Conservation (phyloP, 2,113 vertebrate genomes). For the Muntiacus muntjak region DNA sequence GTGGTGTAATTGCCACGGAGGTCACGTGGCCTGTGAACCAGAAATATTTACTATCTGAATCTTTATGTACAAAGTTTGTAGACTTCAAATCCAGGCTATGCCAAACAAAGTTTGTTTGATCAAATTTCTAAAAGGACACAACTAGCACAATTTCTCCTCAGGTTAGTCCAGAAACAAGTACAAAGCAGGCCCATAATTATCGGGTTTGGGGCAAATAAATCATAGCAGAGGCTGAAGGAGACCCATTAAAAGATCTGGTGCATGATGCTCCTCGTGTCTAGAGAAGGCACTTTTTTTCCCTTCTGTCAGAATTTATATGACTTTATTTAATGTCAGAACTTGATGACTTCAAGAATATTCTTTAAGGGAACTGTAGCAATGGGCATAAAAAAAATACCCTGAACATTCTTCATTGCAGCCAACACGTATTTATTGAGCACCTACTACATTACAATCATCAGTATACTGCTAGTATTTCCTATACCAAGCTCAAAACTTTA, state of each 20-base stretch:
- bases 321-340: background rate
- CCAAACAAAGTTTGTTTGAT: background rate
- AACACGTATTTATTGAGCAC: background rate
- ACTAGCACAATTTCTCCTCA: background rate
- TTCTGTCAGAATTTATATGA: background rate
- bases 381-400: background rate
- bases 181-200: background rate
- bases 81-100: background rate
- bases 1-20: background rate
- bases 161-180: background rate
- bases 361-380: background rate
- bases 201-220: background rate
- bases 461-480: background rate
- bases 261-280: background rate
- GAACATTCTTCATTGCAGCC: background rate
- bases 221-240: background rate
- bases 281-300: background rate
- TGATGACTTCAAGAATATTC: background rate
- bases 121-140: background rate
- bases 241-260: background rate
- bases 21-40: background rate
- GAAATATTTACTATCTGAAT: background rate
- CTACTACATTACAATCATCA: background rate
- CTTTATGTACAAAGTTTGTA: background rate
- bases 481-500: background rate